Evolutionary conservation across 2,888 invertebrate species (phyloP), one percentile per base, ranked within the genome.

Genomic region (Scrobipalpa costella): DNA sequence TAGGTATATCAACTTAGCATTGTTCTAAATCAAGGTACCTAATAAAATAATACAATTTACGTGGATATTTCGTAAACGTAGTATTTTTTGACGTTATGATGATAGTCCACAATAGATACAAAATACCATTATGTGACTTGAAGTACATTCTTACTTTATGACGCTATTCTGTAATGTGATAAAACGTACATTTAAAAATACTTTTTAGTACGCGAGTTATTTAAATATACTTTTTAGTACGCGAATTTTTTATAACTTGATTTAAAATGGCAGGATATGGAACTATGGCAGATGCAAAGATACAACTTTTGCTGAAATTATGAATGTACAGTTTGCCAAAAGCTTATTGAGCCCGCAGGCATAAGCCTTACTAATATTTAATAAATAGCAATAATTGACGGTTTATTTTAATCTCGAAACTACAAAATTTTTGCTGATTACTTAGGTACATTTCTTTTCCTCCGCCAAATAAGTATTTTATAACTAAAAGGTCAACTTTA

Each of bases 21-120:
- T 49, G 47, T 49, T 49, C 47, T 49, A 55, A 33, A 55, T 55
- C n/a, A 21, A 17, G 17, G 50, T 49, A 21, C 8, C 40, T 40
- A 13, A 40, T 40, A 13, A 40, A 40, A 13, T 11, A 38, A 40
- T 40, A 13, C 2, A 40, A 1, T 13, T 40, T 6, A 3, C 11
- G 11, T 13, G 11, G 11, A 40, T 40, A n/a, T 40, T 40, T 11
- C n/a, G 40, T 3, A 40, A 40, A 40, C n/a, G 40, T 40, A 40
- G 40, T 2, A 11, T 11, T 11, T 38, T 40, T 40, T 40, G 2
- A 13, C 40, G 1, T 40, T 40, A 13, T 13, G 11, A 40, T 13
- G 1, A 40, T 40, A 40, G 40, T 11, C 40, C 40, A 40, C n/a
- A 40, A 13, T 13, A 13, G 11, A 40, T 11, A 40, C 40, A 40